A percentile compares a stretch with the other conserved stretches of the same genome.
Conservation (phyloP, 1,140 invertebrate species). For the Drosophila carrolli region DNA sequence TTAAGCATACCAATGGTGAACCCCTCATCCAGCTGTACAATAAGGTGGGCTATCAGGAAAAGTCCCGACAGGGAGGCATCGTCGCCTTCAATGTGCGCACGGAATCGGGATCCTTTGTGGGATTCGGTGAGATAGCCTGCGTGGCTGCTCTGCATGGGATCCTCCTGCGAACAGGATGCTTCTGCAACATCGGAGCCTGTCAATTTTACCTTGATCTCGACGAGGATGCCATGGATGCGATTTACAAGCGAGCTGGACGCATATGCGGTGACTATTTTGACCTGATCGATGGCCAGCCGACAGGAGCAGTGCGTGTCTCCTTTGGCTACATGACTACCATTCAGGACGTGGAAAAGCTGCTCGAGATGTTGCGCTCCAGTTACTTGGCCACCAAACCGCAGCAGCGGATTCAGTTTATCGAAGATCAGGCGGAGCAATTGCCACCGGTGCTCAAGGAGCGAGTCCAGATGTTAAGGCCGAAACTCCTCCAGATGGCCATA, state of each 20-base stretch:
- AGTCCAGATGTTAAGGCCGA: constrained; percentile 44
- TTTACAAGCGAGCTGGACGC: constrained; percentile 93
- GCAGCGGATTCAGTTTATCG: constrained; percentile 57
- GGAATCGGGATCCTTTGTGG: constrained; percentile 91
- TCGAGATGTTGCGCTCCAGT: constrained; percentile 91
- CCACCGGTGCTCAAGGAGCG: constrained; percentile 56
- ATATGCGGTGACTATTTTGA: constrained; percentile 96
- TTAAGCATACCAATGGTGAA: constrained; percentile 91
- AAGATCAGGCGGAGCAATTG: constrained; percentile 40
- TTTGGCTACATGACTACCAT: constrained; percentile 96
- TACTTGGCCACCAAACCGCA: constrained; percentile 47
- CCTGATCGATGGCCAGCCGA: constrained; percentile 94
- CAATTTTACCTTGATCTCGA: constrained; percentile 91
- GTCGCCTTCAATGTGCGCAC: constrained; percentile 95
- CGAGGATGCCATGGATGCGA: constrained; percentile 89
- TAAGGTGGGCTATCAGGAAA: constrained; percentile 88
- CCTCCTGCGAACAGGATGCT: constrained; percentile 96
- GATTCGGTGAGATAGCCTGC: constrained; percentile 95
- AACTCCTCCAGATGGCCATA: constrained; percentile 89
- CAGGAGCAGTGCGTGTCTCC: constrained; percentile 95
- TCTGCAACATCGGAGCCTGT: constrained; percentile 98
- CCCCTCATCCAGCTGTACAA: constrained; percentile 90
- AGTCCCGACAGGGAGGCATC: constrained; percentile 91
- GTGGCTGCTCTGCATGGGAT: constrained; percentile 95
- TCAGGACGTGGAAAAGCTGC: constrained; percentile 89